phyloP scores from a whole-genome alignment of 2,888 invertebrate genomes.

The Thecophora atra region DNA sequence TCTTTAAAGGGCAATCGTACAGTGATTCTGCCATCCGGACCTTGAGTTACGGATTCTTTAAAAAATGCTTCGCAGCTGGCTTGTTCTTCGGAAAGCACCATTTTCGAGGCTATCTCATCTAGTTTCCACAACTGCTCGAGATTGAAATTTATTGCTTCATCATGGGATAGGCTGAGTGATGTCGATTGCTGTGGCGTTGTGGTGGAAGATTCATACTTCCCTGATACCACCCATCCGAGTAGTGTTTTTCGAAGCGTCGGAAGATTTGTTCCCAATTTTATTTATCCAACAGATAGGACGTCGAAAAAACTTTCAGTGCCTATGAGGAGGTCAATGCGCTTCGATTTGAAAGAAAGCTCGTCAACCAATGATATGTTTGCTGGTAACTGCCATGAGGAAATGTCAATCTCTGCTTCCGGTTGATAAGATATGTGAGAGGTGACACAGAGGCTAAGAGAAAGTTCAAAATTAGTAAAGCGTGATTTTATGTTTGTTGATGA shows the following conservation, averaged over 20 bases:
- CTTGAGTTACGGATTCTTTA: too few species aligned
- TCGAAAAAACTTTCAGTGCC: slow-evolving; percentile 42
- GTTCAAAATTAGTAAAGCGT: too few species aligned
- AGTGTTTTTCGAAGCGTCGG: too few species aligned
- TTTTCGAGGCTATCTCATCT: too few species aligned
- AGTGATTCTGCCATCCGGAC: background rate
- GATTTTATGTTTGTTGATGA: too few species aligned
- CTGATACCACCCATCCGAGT: too few species aligned
- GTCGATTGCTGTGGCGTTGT: background rate
- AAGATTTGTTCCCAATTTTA: slow-evolving; percentile 19
- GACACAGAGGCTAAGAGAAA: slow-evolving; percentile 30
- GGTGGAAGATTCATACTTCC: background rate
- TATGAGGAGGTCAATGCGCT: slow-evolving; percentile 42
- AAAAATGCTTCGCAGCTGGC: too few species aligned
- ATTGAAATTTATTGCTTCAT: background rate
- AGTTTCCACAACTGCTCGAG: background rate
- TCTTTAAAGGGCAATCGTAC: slow-evolving; percentile 14
- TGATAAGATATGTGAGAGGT: too few species aligned
- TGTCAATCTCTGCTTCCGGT: slow-evolving; percentile 32
- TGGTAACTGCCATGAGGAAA: too few species aligned
- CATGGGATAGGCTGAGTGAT: too few species aligned
- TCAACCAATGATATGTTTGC: too few species aligned
- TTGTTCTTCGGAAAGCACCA: too few species aligned
- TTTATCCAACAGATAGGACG: slow-evolving; percentile 43
- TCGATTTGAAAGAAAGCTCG: slow-evolving; percentile 17